Percentiles rank a stretch among this genome's conserved stretches.
Evolutionary conservation across 2,888 invertebrate species (phyloP).

Genomic region (Lasioglossum vierecki): DNA sequence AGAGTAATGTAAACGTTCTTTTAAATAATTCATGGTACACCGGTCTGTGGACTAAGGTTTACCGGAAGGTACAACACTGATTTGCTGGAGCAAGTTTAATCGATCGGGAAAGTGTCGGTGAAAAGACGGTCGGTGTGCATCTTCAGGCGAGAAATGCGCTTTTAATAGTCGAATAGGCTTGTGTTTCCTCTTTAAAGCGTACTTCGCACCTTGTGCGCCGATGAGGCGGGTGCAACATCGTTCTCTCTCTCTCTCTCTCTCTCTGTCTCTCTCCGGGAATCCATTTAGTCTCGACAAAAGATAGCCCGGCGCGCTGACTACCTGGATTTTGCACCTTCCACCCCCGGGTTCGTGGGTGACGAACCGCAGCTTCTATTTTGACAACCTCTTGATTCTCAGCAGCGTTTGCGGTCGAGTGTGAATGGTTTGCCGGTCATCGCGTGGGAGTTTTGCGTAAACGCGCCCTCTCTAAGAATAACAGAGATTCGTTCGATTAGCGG

Average conservation of each 20-base stretch:
- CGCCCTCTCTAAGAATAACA: background rate
- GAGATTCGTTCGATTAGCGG: background rate
- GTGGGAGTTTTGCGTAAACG: constrained; percentile 14
- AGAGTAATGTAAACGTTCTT: no score
- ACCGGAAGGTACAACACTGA: background rate
- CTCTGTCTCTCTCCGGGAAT: constrained; percentile 23
- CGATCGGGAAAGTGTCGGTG: background rate
- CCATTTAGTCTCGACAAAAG: constrained; percentile 52
- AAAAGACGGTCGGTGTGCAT: background rate
- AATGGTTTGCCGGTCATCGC: background rate
- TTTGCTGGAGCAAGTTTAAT: background rate
- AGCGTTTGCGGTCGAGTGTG: constrained; percentile 14
- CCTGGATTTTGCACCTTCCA: constrained; percentile 36
- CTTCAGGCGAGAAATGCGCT: background rate
- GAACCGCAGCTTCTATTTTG: constrained; percentile 52
- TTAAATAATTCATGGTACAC: no score
- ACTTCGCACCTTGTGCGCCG: constrained; percentile 40
- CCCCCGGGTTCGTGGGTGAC: background rate
- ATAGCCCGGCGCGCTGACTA: constrained; percentile 18
- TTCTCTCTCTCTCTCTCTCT: background rate
- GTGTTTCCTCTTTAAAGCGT: constrained; percentile 30
- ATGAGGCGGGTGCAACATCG: constrained; percentile 16
- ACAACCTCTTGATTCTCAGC: constrained; percentile 29
- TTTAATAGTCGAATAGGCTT: constrained; percentile 19
- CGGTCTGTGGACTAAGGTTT: background rate